phyloP scores from a whole-genome alignment of 2,113 vertebrate species.

The Python bivittatus region DNA sequence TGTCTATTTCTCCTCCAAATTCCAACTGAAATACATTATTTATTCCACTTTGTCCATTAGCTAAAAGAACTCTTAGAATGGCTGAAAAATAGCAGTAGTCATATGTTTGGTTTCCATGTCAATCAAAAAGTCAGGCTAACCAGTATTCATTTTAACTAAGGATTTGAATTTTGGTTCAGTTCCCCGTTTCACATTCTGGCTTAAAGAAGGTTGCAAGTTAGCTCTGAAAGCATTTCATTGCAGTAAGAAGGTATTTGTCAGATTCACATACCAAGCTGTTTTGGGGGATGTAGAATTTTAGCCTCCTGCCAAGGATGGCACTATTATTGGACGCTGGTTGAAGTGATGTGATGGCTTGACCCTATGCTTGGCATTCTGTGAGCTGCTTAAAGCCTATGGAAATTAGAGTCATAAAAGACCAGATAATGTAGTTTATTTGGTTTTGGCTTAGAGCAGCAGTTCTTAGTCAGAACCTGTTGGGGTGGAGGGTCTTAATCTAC shows the following conservation, averaged over 20 bases:
- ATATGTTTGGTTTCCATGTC: background rate
- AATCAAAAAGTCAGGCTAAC: background rate
- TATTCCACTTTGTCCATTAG: too few species aligned
- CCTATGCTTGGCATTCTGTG: background rate
- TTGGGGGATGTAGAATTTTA: background rate
- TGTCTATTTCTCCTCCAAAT: too few species aligned
- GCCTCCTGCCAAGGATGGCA: background rate
- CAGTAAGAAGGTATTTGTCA: background rate
- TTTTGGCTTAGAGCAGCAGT: background rate
- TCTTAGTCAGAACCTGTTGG: background rate
- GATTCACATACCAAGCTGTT: background rate
- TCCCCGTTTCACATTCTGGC: background rate
- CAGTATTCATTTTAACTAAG: background rate
- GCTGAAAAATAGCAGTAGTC: too few species aligned
- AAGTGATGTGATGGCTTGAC: background rate
- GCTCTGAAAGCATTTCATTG: background rate
- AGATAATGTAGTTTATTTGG: background rate
- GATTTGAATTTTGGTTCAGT: background rate
- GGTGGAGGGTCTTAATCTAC: background rate
- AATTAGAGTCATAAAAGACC: background rate
- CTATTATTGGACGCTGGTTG: background rate
- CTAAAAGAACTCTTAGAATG: too few species aligned
- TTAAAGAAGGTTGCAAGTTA: background rate
- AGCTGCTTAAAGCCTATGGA: background rate
- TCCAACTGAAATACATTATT: background rate